A percentile compares a stretch with the other conserved stretches of the same genome.
Evolutionary conservation across 2,888 invertebrate species (phyloP).

Genomic region (Drosophila incognita): DNA sequence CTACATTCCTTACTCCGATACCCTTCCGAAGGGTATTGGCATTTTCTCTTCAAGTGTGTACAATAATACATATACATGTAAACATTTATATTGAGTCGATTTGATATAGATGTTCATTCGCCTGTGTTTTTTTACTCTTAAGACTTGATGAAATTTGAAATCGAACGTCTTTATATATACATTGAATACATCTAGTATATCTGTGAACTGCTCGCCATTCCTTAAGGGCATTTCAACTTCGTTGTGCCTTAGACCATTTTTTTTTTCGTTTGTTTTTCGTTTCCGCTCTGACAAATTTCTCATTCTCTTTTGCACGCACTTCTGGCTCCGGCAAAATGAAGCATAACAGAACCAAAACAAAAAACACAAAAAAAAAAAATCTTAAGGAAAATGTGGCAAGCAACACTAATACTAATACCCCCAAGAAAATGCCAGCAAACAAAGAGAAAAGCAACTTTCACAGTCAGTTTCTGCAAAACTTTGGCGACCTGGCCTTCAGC

Average conservation of each 20-base stretch:
- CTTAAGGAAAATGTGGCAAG: slow-evolving; percentile 58
- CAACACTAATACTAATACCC: slow-evolving; percentile 74
- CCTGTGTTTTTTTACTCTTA: not conserved
- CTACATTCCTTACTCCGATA: slow-evolving; percentile 10
- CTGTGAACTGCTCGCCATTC: not conserved
- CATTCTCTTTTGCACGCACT: slow-evolving; percentile 12
- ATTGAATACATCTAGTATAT: not conserved
- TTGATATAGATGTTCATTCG: not conserved
- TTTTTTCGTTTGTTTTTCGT: slow-evolving; percentile 4
- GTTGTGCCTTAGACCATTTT: not conserved
- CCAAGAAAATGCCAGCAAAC: slow-evolving; percentile 67
- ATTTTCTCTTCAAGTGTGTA: not conserved
- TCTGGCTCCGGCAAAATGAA: slow-evolving; percentile 54
- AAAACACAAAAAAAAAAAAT: slow-evolving; percentile 12
- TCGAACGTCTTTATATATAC: too few species aligned
- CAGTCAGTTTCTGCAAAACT: slow-evolving; percentile 59
- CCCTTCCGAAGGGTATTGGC: not conserved
- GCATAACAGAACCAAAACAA: slow-evolving; percentile 57
- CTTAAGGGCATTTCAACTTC: not conserved
- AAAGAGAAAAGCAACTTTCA: slow-evolving; percentile 64
- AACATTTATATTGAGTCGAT: not conserved
- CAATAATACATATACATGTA: not conserved
- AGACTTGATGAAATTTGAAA: not conserved
- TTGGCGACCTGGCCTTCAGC: slow-evolving; percentile 39
- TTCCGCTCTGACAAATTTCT: slow-evolving; percentile 4